Percentiles rank a stretch among this genome's conserved stretches.
These are phyloP conservation scores for Percina caprodes DNA, from an alignment of 2,113 vertebrate genomes.

Conservation along the genomic window DNA sequence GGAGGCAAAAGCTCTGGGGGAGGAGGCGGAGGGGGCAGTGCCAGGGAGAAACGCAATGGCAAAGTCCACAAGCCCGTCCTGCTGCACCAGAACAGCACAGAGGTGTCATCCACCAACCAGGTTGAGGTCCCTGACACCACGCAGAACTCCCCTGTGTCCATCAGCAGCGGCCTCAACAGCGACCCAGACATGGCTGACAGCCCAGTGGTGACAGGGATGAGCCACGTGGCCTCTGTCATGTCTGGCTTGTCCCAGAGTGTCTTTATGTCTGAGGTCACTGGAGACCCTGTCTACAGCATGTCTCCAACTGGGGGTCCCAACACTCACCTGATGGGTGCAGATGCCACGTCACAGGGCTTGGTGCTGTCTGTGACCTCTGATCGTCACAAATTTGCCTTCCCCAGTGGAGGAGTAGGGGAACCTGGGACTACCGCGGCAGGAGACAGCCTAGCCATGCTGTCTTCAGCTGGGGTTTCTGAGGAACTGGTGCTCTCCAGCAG, in stretches of 20 bases:
- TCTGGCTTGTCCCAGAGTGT: conserved; percentile 95
- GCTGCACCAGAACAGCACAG: conserved; percentile 97
- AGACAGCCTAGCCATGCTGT: conserved; percentile 92
- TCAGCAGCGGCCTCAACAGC: conserved; percentile 98
- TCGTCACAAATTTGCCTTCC: conserved; percentile 98
- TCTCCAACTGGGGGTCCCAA: conserved; percentile 94
- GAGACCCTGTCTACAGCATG: conserved; percentile 96
- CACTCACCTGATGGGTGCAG: conserved; percentile 94
- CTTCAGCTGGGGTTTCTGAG: conserved; percentile 90
- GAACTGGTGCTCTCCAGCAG: conserved; percentile 97
- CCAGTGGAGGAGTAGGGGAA: conserved; percentile 85
- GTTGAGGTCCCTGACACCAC: conserved; percentile 99
- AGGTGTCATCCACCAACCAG: conserved; percentile 99
- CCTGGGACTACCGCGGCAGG: conserved; percentile 74
- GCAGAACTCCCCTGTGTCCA: conserved; percentile 98
- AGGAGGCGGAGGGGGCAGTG: conserved; percentile 71
- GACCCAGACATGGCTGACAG: conserved; percentile 97
- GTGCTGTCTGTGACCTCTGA: conserved; percentile 94
- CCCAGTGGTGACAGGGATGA: conserved; percentile 94
- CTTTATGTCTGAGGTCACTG: conserved; percentile 98
- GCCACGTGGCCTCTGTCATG: conserved; percentile 97
- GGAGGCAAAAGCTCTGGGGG: conserved; percentile 87
- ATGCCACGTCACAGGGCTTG: conserved; percentile 91
- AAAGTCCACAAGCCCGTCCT: conserved; percentile 95
- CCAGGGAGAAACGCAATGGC: conserved; percentile 97